Conservation (phyloP, 1,140 invertebrate species). For the Homarus americanus region DNA sequence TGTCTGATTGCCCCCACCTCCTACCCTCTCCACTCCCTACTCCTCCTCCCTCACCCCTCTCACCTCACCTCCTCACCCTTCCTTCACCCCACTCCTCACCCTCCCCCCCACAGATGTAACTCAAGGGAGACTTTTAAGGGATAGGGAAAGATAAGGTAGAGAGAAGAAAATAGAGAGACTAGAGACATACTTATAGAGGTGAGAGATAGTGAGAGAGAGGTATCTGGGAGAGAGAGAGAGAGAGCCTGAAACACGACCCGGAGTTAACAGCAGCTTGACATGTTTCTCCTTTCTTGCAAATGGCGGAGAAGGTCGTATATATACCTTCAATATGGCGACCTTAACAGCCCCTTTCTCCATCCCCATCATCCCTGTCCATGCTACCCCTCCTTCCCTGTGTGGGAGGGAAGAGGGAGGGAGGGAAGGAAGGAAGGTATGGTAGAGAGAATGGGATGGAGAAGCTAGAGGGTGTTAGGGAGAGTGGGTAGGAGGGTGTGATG, state of each 20-base stretch:
- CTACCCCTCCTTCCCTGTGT: not conserved
- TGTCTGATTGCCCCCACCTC: too few species aligned
- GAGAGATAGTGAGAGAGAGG: not conserved
- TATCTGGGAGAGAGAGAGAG: constrained; percentile 2
- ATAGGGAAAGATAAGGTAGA: too few species aligned
- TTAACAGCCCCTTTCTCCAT: not conserved
- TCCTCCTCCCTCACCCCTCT: too few species aligned
- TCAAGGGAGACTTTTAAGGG: too few species aligned
- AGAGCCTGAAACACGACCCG: constrained; percentile 5
- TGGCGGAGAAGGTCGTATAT: not conserved
- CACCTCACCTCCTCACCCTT: too few species aligned
- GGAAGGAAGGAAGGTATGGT: not conserved
- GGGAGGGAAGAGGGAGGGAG: not conserved
- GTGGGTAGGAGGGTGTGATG: too few species aligned
- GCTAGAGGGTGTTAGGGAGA: not conserved
- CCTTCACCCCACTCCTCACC: not conserved
- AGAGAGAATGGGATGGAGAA: not conserved
- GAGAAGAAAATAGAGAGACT: not conserved
- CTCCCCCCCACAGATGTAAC: not conserved
- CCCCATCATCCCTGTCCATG: not conserved
- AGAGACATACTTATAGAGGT: too few species aligned
- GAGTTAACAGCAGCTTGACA: constrained; percentile 2
- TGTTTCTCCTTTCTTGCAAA: constrained; percentile 21
- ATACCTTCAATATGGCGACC: not conserved
- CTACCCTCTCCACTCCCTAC: too few species aligned